Base-by-base conservation (phyloP, 2,113 vertebrate species). In the Rhinichthys klamathensis region DNA sequence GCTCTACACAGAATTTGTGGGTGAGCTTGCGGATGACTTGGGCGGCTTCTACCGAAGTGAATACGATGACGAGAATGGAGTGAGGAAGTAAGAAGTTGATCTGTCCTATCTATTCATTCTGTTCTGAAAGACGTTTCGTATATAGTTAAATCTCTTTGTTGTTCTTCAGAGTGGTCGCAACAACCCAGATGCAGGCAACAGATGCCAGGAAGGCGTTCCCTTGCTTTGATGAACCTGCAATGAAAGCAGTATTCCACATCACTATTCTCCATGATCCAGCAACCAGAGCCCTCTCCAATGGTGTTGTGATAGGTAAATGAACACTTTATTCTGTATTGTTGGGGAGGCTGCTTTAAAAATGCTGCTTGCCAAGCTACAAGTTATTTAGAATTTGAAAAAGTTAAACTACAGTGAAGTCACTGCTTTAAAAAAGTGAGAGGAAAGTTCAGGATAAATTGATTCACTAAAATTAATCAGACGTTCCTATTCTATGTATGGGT, bases 21-120 rank as follows among this genome's bases (percentile, higher is more conserved):
- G 98, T 1, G 96, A 97, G 85, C 92, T 99, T 91, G 95, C 96
- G 0, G 97, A 98, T 0, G 96, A 98, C 83, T 94, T 99, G 88
- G 92, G 95, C 0, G 97, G 98, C 69, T 97, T 99, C 92, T 99
- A 99, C 90, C 94, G 97, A 88, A 99, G 98, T 25, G 97, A 97
- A 88, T 99, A 99, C 54, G 0, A 1, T 41, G 41, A 0, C 0
- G 96, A 97, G 0, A 63, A 86, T 0, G 23, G 12, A 0, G 61
- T 84, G 0, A 84, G 2, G 13, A 97, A 91, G 98, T 99, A 92
- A 90, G 97, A n/a, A n/a, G 61, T 60, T 56, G 18, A 27, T 56
- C 51, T 6, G 3, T 23, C 9, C 76, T n/a, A 4, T 60, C 10
- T 3, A 49, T 49, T 73, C 38, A 0, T 32, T 18, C 23, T 80